Conservation (phyloP, 2,113 vertebrate genomes). For the Eublepharis macularius region DNA sequence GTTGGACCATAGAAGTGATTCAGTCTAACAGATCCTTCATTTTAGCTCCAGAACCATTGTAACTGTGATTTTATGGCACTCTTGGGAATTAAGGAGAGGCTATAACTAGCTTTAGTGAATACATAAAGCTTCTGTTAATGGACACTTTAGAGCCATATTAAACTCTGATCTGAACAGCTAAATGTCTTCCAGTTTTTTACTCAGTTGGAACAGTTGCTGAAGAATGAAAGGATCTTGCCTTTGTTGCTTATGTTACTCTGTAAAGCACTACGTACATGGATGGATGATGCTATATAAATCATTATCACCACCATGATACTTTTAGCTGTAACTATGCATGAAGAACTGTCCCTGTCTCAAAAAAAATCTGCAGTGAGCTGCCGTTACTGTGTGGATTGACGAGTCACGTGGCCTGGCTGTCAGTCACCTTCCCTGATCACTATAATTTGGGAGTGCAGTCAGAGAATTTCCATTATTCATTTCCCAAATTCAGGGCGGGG, state of each 20-base stretch:
- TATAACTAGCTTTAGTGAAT: background rate
- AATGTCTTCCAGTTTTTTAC: background rate
- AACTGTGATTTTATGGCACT: background rate
- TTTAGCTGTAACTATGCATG: background rate
- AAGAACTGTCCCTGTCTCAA: background rate
- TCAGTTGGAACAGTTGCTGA: background rate
- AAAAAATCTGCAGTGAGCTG: background rate
- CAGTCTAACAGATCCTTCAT: background rate
- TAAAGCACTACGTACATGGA: background rate
- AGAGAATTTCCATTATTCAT: slow-evolving; percentile 30
- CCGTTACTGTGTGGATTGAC: background rate
- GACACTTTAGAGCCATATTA: background rate
- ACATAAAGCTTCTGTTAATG: background rate
- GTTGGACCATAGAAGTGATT: background rate
- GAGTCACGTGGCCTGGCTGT: slow-evolving; percentile 1
- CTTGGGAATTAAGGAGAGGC: background rate
- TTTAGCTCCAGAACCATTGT: background rate
- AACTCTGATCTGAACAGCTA: background rate
- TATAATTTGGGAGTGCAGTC: slow-evolving; percentile 19
- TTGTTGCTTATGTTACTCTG: background rate
- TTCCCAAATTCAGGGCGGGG: background rate
- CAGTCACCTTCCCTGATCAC: slow-evolving; percentile 15
- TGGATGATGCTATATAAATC: background rate
- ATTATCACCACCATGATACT: background rate
- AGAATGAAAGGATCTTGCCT: background rate